Conservation (phyloP, 2,888 invertebrate genomes). For the Caenorhabditis doughertyi region DNA sequence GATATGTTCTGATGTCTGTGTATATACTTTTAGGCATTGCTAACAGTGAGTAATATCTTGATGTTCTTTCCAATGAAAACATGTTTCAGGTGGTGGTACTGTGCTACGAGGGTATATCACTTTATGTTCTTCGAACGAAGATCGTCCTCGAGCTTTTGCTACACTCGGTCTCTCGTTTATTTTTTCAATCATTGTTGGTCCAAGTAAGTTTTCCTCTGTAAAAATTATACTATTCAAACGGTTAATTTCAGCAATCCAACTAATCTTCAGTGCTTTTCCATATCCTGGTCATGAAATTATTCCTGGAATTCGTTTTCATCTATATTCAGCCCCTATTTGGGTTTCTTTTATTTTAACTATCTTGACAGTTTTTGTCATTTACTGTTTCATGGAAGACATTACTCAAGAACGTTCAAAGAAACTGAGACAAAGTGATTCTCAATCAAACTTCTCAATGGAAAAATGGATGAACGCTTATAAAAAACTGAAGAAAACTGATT, state of each 20-base stretch:
- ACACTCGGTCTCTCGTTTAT: conserved; percentile 29
- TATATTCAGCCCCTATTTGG: conserved; percentile 49
- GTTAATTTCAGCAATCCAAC: conserved; percentile 62
- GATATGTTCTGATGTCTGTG: conserved; percentile 35
- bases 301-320: conserved; percentile 47
- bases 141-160: conserved; percentile 42
- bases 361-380: conserved; percentile 18
- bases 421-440: conserved; percentile 1
- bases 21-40: conserved; percentile 35
- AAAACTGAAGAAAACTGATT: conserved; percentile 14
- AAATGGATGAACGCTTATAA: not conserved
- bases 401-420: not conserved
- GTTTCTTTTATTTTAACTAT: conserved; percentile 34
- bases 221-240: too few species aligned
- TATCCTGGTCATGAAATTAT: conserved; percentile 68
- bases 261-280: conserved; percentile 64
- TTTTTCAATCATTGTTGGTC: conserved; percentile 45
- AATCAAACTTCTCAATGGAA: conserved; percentile 16
- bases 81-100: conserved; percentile 24
- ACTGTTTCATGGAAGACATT: conserved; percentile 33
- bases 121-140: conserved; percentile 29
- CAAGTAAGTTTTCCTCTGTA: conserved; percentile 17
- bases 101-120: conserved; percentile 47
- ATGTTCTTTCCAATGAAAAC: too few species aligned
- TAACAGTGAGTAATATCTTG: conserved; percentile 51